Evolutionary conservation across 1,140 invertebrate species (phyloP), one percentile per base, ranked within the genome.

Genomic region (Argopecten irradians): DNA sequence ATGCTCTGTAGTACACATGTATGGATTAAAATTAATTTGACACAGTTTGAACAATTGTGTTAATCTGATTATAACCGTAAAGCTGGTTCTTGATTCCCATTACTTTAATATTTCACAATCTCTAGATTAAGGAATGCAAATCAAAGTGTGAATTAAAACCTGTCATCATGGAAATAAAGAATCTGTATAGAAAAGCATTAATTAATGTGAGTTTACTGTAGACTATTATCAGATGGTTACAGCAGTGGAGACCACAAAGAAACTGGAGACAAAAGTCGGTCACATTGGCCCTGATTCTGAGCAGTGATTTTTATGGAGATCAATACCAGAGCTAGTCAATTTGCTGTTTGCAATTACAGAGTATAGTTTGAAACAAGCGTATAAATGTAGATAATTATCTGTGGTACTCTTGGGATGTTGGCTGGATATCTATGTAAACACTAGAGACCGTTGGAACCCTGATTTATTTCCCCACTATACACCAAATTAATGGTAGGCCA

Each of bases 311-410:
- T 71, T n/a, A 71, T 28, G 16, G 55, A 71, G 16, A 71, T 71
- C 55, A 71, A 71, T 71, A 71, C 28, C 7, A 71, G n/a, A 71
- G 55, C 55, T 16, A 28, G 55, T 28, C 55, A 16, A 28, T 71
- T 71, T 71, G 22, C 22, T 71, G 55, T 71, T 28, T 71, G n/a
- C 55, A 71, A 71, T 71, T n/a, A 71, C 55, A n/a, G n/a, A 71
- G 22, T 71, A 71, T 71, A n/a, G 55, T 71, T 71, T 71, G 16
- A 71, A 71, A 71, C 55, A 71, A 71, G 55, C 55, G 22, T 71
- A 71, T 71, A 28, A 28, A 71, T 71, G 55, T 71, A 71, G 55
- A 71, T 71, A 71, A 71, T n/a, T 71, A 71, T 71, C 55, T 71
- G n/a, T 28, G n/a, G 5, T 28, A 5, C 55, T 28, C 55, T 16